These are phyloP conservation scores for Ellobius talpinus DNA, from an alignment of 2,113 vertebrate species.

Conservation along the genomic window DNA sequence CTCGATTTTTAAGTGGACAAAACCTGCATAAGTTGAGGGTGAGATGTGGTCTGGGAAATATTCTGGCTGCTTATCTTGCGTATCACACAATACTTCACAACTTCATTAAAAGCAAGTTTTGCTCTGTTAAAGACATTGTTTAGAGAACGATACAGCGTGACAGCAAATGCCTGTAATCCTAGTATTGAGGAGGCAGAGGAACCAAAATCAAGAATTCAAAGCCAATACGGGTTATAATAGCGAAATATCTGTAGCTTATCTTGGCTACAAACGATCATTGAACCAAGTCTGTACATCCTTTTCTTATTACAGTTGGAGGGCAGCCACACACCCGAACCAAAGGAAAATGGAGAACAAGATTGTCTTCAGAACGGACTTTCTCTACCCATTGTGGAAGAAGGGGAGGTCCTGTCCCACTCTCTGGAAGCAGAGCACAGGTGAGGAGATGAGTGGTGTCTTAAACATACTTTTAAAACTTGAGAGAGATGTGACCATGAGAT, in stretches of 20 bases:
- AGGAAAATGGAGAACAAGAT: slow-evolving; percentile 93
- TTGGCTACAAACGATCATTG: not conserved
- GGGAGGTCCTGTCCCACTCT: slow-evolving; percentile 96
- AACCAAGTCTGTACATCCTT: slow-evolving; percentile 55
- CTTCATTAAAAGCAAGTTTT: not conserved
- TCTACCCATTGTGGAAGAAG: slow-evolving; percentile 93
- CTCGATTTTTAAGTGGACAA: not conserved
- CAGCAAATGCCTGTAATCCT: not conserved
- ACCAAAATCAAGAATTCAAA: not conserved
- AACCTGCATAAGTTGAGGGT: rapidly evolving
- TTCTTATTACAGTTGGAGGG: slow-evolving; percentile 84
- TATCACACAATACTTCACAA: not conserved
- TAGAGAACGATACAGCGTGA: not conserved
- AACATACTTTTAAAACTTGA: not conserved
- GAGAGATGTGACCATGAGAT: not conserved
- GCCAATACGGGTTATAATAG: not conserved
- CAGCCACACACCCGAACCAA: slow-evolving; percentile 95
- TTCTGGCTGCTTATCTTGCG: not conserved
- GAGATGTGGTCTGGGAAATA: not conserved
- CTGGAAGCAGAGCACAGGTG: slow-evolving; percentile 98
- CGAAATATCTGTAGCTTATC: too few relatives aligned
- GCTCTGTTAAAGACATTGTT: not conserved
- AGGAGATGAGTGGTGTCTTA: not conserved
- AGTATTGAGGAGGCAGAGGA: not conserved
- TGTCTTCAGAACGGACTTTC: slow-evolving; percentile 96